Evolutionary conservation across 1,140 invertebrate species (phyloP).

Genomic region (Mycetomoellerius zeteki): DNA sequence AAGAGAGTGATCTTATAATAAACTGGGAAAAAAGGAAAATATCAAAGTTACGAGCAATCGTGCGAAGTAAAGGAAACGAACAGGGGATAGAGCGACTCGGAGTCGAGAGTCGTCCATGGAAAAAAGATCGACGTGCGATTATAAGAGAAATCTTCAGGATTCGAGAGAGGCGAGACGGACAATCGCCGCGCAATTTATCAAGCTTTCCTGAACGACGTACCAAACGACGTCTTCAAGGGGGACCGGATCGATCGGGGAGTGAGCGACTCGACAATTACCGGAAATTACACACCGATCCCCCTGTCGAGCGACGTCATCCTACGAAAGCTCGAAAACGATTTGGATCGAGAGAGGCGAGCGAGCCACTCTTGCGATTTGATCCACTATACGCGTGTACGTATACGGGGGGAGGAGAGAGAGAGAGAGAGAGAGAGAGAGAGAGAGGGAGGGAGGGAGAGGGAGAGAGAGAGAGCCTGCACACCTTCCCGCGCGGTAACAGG

Average conservation of each 20-base stretch:
- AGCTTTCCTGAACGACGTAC: slow-evolving; percentile 18
- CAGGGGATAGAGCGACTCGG: slow-evolving; percentile 2
- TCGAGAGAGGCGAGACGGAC: slow-evolving; percentile 19
- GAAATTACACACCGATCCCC: slow-evolving; percentile 53
- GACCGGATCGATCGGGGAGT: slow-evolving; percentile 23
- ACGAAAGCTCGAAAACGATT: slow-evolving; percentile 61
- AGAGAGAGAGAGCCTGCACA: slow-evolving; percentile 39
- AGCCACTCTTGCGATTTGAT: slow-evolving; percentile 57
- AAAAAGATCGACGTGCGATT: slow-evolving; percentile 16
- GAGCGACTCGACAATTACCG: slow-evolving; percentile 52
- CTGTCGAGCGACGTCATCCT: slow-evolving; percentile 34
- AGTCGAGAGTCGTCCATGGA: not conserved
- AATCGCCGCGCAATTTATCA: slow-evolving; percentile 50
- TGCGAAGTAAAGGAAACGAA: not conserved
- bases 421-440: not conserved
- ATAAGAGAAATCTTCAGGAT: slow-evolving; percentile 1
- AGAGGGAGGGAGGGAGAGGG: no score
- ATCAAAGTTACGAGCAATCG: not conserved
- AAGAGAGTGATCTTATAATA: slow-evolving; percentile 27
- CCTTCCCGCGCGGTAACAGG: slow-evolving; percentile 70
- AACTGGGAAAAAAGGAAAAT: not conserved
- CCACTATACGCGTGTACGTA: slow-evolving; percentile 20
- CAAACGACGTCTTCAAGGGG: slow-evolving; percentile 12
- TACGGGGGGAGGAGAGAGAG: not conserved
- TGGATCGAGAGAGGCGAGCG: slow-evolving; percentile 25